Evolutionary conservation across 2,797 vertebrate species (phyloP).

Genomic region (Phrynocephalus guinanensis): DNA sequence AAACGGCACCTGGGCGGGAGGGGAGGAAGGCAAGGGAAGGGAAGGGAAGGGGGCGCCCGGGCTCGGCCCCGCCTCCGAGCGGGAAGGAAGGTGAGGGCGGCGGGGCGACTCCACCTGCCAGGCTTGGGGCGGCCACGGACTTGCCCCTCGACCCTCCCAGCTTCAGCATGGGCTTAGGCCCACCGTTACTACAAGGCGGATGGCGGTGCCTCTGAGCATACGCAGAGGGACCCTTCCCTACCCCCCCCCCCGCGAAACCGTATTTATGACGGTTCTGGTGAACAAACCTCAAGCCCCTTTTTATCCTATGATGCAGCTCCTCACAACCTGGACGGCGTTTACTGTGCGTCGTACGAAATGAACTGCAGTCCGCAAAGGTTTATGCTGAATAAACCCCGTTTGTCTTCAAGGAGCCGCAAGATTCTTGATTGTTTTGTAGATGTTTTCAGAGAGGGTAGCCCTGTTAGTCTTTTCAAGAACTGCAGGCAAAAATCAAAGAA

Average conservation of each 20-base stretch:
- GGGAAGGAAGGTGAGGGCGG: too few species aligned
- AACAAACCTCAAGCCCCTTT: too few species aligned
- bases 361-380: too few species aligned
- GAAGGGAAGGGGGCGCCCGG: not conserved
- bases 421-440: too few species aligned
- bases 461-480: too few species aligned
- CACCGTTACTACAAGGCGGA: too few species aligned
- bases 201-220: not conserved
- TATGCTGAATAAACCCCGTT: too few species aligned
- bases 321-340: not conserved
- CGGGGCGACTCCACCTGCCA: not conserved
- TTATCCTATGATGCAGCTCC: not conserved
- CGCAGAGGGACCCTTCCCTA: not conserved
- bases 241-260: not conserved
- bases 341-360: not conserved
- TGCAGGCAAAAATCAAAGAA: too few species aligned
- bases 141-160: too few species aligned
- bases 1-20: conserved; percentile 58
- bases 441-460: too few species aligned
- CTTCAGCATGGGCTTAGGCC: not conserved
- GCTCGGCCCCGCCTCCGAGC: not conserved
- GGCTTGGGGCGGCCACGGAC: not conserved
- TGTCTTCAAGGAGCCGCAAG: too few species aligned
- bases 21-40: not conserved
- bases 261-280: too few species aligned